A percentile compares a stretch with the other conserved stretches of the same genome.
Conservation (phyloP, 2,797 vertebrate species). For the Chaetodon trifasciatus region DNA sequence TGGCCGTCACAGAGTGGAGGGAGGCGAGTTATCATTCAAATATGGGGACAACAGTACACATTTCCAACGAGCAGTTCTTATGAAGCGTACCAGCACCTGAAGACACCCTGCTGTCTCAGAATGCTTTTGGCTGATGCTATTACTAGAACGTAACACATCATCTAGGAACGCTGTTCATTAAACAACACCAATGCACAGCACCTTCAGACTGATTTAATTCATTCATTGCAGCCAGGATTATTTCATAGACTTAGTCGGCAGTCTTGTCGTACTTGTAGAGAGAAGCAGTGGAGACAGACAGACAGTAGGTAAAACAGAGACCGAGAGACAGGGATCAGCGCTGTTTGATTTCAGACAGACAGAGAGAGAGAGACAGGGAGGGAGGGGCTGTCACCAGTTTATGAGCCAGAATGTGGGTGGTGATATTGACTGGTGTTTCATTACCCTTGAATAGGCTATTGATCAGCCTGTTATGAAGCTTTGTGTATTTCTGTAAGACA, state of each 20-base stretch:
- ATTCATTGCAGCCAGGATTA: not conserved
- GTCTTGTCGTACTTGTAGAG: not conserved
- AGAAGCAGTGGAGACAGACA: conserved; percentile 2
- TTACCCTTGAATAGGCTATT: conserved; percentile 74
- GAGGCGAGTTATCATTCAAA: not conserved
- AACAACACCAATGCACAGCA: not conserved
- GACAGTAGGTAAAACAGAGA: not conserved
- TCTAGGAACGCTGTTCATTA: not conserved
- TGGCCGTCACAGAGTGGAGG: not conserved
- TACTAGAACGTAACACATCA: not conserved
- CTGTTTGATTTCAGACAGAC: conserved; percentile 27
- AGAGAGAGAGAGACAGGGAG: conserved; percentile 4
- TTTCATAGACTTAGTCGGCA: not conserved
- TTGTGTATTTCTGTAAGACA: conserved; percentile 53
- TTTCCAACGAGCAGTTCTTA: not conserved
- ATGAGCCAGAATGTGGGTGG: conserved; percentile 61
- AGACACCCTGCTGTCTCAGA: not conserved
- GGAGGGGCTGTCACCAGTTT: conserved; percentile 48
- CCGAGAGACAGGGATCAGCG: not conserved
- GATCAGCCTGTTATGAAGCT: conserved; percentile 71
- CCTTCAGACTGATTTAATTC: not conserved
- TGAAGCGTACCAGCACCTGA: not conserved
- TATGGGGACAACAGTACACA: not conserved
- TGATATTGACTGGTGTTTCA: conserved; percentile 73
- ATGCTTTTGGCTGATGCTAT: not conserved